phyloP scores from a whole-genome alignment of 2,113 vertebrate species.

The Entelurus aequoreus region DNA sequence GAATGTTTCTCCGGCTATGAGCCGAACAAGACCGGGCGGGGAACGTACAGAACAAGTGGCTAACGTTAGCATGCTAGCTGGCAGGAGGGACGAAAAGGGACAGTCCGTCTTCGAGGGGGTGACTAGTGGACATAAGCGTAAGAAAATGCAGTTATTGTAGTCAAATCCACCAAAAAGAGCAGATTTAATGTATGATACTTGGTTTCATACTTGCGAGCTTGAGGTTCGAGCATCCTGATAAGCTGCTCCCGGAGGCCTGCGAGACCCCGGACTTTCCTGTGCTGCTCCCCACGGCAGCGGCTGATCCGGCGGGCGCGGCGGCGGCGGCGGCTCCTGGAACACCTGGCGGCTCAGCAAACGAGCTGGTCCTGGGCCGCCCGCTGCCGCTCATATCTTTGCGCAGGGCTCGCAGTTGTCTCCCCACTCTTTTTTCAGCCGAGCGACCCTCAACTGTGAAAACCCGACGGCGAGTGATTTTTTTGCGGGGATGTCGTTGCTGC shows the following conservation, averaged over 20 bases:
- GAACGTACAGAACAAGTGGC: constrained; percentile 56
- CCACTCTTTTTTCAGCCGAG: constrained; percentile 38
- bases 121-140: no score
- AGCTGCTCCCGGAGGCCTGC: constrained; percentile 72
- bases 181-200: background rate
- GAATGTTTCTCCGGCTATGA: background rate
- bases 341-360: constrained; percentile 79
- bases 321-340: constrained; percentile 73
- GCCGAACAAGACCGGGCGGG: constrained; percentile 2
- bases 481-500: constrained; percentile 41
- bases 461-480: constrained; percentile 40
- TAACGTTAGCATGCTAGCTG: constrained; percentile 44
- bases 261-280: constrained; percentile 77
- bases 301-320: constrained; percentile 70
- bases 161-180: no score
- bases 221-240: constrained; percentile 71
- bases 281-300: constrained; percentile 70
- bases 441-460: constrained; percentile 31
- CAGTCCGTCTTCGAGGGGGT: background rate
- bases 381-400: constrained; percentile 77
- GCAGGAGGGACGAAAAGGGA: background rate
- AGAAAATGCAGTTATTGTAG: no score
- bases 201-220: constrained; percentile 70
- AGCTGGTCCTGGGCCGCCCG: constrained; percentile 81
- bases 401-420: constrained; percentile 59